phyloP scores from a whole-genome alignment of 2,113 vertebrate genomes.

The Nannobrachium achirus region DNA sequence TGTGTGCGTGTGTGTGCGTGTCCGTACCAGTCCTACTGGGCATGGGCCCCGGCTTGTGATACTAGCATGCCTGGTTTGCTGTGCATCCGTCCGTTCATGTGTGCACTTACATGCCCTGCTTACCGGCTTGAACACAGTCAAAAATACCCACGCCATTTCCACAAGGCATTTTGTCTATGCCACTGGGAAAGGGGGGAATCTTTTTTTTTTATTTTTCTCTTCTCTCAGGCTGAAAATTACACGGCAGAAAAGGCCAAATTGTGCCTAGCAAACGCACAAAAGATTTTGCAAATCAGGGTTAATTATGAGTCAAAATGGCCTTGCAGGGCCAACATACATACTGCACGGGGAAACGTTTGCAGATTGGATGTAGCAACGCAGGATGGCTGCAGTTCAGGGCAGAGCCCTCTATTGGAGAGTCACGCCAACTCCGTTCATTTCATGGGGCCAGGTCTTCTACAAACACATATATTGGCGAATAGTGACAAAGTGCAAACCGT shows the following conservation, averaged over 20 bases:
- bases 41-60: slow-evolving; percentile 46
- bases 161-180: slow-evolving; percentile 41
- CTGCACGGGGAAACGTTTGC: too few species aligned
- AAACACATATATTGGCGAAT: too few species aligned
- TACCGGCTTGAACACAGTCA: slow-evolving; percentile 47
- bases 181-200: slow-evolving; percentile 21
- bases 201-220: slow-evolving; percentile 22
- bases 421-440: too few species aligned
- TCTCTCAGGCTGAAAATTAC: slow-evolving; percentile 9
- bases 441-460: too few species aligned
- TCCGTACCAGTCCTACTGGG: slow-evolving; percentile 45
- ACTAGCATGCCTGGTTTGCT: slow-evolving; percentile 63
- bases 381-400: too few species aligned
- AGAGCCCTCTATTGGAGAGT: too few species aligned
- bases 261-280: neutral
- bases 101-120: slow-evolving; percentile 51
- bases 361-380: too few species aligned
- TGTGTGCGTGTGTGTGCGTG: slow-evolving; percentile 23
- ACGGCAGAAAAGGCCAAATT: neutral
- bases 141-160: slow-evolving; percentile 51
- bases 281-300: neutral
- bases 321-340: neutral
- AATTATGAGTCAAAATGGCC: neutral
- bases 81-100: slow-evolving; percentile 59
- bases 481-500: too few species aligned